Percentiles rank a stretch among this genome's conserved stretches.
Evolutionary conservation across 2,113 vertebrate species (phyloP).

Genomic region (Calyptomena viridis): DNA sequence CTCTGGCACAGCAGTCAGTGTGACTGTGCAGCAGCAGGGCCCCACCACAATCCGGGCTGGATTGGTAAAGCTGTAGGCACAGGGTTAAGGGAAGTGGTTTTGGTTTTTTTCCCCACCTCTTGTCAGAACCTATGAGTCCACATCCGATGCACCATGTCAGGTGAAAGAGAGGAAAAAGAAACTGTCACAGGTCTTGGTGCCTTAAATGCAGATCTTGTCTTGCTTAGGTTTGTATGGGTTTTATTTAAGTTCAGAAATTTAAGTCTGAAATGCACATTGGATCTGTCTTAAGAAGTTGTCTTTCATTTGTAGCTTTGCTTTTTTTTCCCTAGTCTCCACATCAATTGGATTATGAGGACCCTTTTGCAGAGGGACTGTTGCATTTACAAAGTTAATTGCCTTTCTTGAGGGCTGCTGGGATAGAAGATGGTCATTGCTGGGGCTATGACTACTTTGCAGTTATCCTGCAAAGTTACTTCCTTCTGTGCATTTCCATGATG

Average conservation of each 20-base stretch:
- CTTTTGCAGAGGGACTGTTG: neutral
- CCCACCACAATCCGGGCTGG: fast-evolving
- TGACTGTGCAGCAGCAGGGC: fast-evolving
- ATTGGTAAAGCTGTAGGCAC: neutral
- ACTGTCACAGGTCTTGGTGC: neutral
- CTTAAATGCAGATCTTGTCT: neutral
- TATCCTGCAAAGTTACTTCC: neutral
- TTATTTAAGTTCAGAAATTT: neutral
- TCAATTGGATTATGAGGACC: neutral
- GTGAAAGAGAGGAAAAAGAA: neutral
- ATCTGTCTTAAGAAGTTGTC: neutral
- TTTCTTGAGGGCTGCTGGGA: neutral
- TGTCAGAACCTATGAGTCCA: neutral
- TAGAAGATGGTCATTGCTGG: neutral
- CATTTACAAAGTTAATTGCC: neutral
- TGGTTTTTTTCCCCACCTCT: fast-evolving
- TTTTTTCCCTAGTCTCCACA: neutral
- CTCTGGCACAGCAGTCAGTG: neutral
- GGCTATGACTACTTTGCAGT: neutral
- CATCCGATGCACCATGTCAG: neutral
- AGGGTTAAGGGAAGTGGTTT: neutral
- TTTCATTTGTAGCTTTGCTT: neutral
- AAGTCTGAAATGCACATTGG: neutral
- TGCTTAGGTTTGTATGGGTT: neutral
- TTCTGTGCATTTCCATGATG: neutral